Evolutionary conservation across 2,888 invertebrate species (phyloP).

Genomic region (Urechis unicinctus): DNA sequence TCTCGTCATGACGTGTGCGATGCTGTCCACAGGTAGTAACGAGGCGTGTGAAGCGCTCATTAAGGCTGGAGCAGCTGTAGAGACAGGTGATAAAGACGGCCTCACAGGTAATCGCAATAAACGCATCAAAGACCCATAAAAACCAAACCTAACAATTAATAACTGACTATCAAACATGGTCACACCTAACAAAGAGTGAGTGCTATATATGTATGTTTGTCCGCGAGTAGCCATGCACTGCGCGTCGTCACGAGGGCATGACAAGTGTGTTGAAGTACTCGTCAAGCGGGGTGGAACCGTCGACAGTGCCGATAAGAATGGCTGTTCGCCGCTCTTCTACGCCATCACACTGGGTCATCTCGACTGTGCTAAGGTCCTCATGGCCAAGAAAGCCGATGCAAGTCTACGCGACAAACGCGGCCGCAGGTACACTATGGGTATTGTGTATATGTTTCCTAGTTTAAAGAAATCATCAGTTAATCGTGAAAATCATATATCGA

Average conservation of each 20-base stretch:
- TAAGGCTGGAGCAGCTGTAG: slow-evolving; percentile 76
- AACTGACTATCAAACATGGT: no score
- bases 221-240: slow-evolving; percentile 79
- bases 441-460: no score
- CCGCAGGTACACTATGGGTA: slow-evolving; percentile 59
- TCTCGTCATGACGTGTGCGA: not conserved
- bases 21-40: slow-evolving; percentile 63
- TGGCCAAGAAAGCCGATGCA: slow-evolving; percentile 79
- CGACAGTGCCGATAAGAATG: slow-evolving; percentile 85
- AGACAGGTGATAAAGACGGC: slow-evolving; percentile 83
- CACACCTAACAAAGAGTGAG: no score
- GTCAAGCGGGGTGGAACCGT: slow-evolving; percentile 75
- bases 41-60: slow-evolving; percentile 84
- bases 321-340: slow-evolving; percentile 93
- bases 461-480: no score
- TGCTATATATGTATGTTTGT: not conserved
- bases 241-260: slow-evolving; percentile 92
- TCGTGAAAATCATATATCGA: no score
- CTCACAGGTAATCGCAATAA: slow-evolving; percentile 61
- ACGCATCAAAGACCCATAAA: no score
- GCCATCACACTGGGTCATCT: slow-evolving; percentile 93
- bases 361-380: slow-evolving; percentile 79
- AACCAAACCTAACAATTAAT: no score
- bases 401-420: slow-evolving; percentile 90
- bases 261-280: slow-evolving; percentile 81